Percentiles rank a stretch among this genome's conserved stretches.
These are phyloP conservation scores for Anguilla rostrata DNA, from an alignment of 2,113 vertebrate species.

Conservation along the genomic window DNA sequence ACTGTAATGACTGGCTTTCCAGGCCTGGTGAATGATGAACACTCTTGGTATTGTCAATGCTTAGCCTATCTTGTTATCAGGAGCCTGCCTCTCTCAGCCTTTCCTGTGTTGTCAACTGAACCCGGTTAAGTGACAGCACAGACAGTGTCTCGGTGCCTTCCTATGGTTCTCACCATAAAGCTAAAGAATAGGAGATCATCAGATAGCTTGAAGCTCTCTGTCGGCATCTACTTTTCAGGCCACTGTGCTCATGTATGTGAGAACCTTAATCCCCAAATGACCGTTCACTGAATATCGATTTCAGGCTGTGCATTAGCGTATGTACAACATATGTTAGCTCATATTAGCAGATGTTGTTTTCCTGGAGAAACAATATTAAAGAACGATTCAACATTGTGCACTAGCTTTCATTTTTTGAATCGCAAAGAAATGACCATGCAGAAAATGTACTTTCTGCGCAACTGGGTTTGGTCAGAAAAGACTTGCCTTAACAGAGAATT, in stretches of 20 bases:
- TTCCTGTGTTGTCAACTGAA: background rate
- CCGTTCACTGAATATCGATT: background rate
- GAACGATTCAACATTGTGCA: background rate
- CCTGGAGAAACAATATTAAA: too few species aligned
- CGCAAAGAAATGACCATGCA: background rate
- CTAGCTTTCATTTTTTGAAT: background rate
- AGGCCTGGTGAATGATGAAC: conserved; percentile 20
- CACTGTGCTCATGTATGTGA: background rate
- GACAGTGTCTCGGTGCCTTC: background rate
- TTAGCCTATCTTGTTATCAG: background rate
- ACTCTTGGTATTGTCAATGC: conserved; percentile 18
- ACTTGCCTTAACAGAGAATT: background rate
- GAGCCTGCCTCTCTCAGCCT: conserved; percentile 3
- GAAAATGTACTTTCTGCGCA: background rate
- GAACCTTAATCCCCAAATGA: background rate
- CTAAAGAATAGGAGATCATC: background rate
- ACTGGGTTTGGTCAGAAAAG: background rate
- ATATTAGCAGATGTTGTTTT: too few species aligned
- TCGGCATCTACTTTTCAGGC: background rate
- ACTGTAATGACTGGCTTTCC: conserved; percentile 24
- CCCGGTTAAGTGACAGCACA: background rate
- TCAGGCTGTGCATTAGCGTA: background rate
- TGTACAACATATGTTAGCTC: too few species aligned
- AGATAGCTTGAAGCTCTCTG: background rate
- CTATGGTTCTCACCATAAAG: background rate